These are phyloP conservation scores for Charaxes varanes DNA, from an alignment of 1,140 invertebrate species.

Conservation along the genomic window DNA sequence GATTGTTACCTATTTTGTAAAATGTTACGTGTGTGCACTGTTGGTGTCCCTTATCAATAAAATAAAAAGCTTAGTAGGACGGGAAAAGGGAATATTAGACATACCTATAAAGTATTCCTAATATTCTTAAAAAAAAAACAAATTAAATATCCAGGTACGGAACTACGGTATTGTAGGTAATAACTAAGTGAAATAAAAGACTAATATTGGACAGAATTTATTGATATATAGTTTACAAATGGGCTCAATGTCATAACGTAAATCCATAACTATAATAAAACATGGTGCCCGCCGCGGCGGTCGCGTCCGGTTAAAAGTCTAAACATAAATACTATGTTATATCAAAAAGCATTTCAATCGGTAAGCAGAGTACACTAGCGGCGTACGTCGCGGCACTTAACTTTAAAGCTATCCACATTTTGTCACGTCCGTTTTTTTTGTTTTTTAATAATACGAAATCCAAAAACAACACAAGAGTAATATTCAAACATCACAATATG, in stretches of 20 bases:
- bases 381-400: slow-evolving; percentile 37
- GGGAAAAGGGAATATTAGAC: too few relatives aligned
- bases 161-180: too few relatives aligned
- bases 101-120: too few relatives aligned
- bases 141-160: too few relatives aligned
- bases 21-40: too few relatives aligned
- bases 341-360: slow-evolving; percentile 49
- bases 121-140: too few relatives aligned
- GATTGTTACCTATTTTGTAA: too few relatives aligned
- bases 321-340: slow-evolving; percentile 73
- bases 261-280: slow-evolving; percentile 28
- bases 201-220: slow-evolving; percentile 61
- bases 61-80: too few relatives aligned
- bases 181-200: slow-evolving; percentile 5
- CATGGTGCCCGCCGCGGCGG: slow-evolving; percentile 12
- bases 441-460: slow-evolving; percentile 35
- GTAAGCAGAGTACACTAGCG: slow-evolving; percentile 39
- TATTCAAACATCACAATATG: slow-evolving; percentile 56
- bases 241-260: slow-evolving; percentile 53
- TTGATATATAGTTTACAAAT: slow-evolving; percentile 64
- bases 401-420: slow-evolving; percentile 46
- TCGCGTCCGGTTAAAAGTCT: slow-evolving; percentile 44
- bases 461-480: slow-evolving; percentile 39
- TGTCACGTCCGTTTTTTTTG: slow-evolving; percentile 28
- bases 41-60: too few relatives aligned